Evolutionary conservation across 2,888 invertebrate species (phyloP).

Genomic region (Tipula vernalis): DNA sequence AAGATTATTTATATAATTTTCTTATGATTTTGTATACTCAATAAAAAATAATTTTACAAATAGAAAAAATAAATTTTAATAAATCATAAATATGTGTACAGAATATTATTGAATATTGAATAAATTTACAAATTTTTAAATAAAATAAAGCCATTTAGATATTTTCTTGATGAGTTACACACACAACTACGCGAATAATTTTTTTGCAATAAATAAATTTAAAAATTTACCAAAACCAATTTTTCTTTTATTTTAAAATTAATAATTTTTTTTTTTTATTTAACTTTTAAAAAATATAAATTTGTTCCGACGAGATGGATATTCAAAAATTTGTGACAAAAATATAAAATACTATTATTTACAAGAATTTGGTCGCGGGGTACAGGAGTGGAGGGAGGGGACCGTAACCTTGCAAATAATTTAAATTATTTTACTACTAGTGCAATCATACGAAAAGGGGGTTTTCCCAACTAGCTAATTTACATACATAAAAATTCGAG

Average conservation of each 20-base stretch:
- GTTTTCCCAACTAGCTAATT: too few species aligned
- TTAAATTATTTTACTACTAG: too few species aligned
- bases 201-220: not conserved
- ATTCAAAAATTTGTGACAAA: not conserved
- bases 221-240: not conserved
- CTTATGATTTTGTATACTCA: not conserved
- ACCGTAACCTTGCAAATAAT: too few species aligned
- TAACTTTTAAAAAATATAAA: not conserved
- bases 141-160: not conserved
- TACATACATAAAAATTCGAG: too few species aligned
- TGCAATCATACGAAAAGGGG: too few species aligned
- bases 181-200: not conserved
- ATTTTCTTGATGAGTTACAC: not conserved
- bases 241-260: not conserved
- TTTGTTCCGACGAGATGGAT: not conserved
- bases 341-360: not conserved
- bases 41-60: not conserved
- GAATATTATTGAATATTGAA: not conserved
- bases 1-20: not conserved
- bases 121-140: not conserved
- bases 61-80: not conserved
- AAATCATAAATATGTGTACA: not conserved
- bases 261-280: not conserved
- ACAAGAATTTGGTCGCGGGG: not conserved
- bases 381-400: too few species aligned